Evolutionary conservation across 1,140 invertebrate genomes (phyloP), one percentile per base, ranked within the genome.

Genomic region (Notospermus geniculatus): DNA sequence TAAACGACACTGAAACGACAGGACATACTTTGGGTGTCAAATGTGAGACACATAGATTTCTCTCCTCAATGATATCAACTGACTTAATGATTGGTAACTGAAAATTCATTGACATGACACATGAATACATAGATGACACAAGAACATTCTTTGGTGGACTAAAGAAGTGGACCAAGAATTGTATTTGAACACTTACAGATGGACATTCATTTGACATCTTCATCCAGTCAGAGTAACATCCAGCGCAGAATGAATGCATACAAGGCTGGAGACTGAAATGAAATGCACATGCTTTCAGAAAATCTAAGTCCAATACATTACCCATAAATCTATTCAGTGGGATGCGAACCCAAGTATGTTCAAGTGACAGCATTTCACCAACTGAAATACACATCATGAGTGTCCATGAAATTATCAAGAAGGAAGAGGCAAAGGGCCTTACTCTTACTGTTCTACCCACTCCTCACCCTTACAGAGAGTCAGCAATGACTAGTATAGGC

Each of bases 201-300:
- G 78, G 78, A 64, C 78, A 80, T 63, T 76, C 70, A 32, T 74
- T 60, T 15, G 78, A 80, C 43, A 62, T 68, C 17, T 64, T 57
- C 78, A 80, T 80, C 77, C 77, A 80, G 5, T 76, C 76, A 22
- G 76, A 78, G 60, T 77, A 80, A 64, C 78, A 80, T 4, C 77
- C 78, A 25, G 74, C 63, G 68, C 77, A 80, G 65, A 74, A 79
- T 2, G 76, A 75, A 65, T 79, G 78, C 69, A 80, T 71, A 59
- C 78, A 80, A 1, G 78, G 78, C 65, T 80, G 78, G 27, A 80
- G 61, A 60, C 78, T 80, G 66, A 19, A 67, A 60, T 23, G 29
- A 61, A 27, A 54, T 29, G 17, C 15, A n/a, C n/a, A n/a, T n/a
- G n/a, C n/a, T n/a, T n/a, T 52, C 46, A 50, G n/a, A 50, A 50